Conservation (phyloP, 2,888 invertebrate genomes). For the Salpingus planirostris region DNA sequence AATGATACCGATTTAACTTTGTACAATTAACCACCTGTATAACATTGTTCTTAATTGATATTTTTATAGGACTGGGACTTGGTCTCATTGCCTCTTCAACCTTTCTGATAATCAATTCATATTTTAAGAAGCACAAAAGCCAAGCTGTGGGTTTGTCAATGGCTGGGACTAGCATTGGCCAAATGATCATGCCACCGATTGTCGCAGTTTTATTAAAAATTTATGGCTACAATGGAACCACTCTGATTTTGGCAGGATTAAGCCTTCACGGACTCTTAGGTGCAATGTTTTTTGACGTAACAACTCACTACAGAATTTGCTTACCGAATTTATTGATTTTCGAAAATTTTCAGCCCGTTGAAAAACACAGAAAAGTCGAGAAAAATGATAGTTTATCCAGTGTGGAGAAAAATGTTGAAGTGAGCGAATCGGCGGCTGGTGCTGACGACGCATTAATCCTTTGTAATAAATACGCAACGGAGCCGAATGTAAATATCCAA, state of each 20-base stretch:
- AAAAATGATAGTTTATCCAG: no score
- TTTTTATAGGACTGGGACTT: constrained; percentile 52
- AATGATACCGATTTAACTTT: no score
- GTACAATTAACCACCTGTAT: no score
- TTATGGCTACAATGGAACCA: constrained; percentile 56
- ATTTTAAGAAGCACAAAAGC: constrained; percentile 58
- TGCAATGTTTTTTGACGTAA: constrained; percentile 45
- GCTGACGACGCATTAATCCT: no score
- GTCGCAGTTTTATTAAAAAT: constrained; percentile 55
- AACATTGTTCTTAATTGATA: no score
- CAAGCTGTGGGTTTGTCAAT: constrained; percentile 67
- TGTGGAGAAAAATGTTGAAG: no score
- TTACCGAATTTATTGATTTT: no score
- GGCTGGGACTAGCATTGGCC: constrained; percentile 68
- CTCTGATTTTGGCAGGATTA: constrained; percentile 53
- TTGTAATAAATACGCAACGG: no score
- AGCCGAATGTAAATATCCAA: no score
- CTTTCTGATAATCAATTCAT: constrained; percentile 63
- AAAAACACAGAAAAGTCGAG: no score
- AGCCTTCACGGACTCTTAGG: constrained; percentile 52
- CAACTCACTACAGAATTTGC: no score
- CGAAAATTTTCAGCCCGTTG: neutral
- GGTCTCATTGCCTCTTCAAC: constrained; percentile 64
- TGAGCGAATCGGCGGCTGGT: no score
- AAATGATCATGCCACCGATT: constrained; percentile 65